Percentiles rank a stretch among this genome's conserved stretches.
Evolutionary conservation across 2,888 invertebrate species (phyloP).

Genomic region (Tachina fera): DNA sequence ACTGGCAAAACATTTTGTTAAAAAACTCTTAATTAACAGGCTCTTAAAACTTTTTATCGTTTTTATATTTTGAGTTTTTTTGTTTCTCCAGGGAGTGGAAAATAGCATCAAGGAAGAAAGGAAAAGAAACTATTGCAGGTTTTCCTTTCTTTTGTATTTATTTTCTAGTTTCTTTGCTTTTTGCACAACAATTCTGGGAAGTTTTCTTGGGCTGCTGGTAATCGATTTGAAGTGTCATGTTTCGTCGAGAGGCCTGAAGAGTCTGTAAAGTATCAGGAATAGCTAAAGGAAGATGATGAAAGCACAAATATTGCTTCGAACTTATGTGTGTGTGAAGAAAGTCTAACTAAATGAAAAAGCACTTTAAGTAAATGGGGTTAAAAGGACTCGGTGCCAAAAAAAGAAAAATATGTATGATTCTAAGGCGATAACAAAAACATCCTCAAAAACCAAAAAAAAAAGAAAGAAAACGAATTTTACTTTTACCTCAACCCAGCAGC

Average conservation of each 20-base stretch:
- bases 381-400: conserved; percentile 65
- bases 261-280: conserved; percentile 16
- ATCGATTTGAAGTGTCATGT: conserved; percentile 63
- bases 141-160: background rate
- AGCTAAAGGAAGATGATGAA: conserved; percentile 32
- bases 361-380: conserved; percentile 71
- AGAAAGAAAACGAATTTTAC: conserved; percentile 14
- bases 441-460: conserved; percentile 11
- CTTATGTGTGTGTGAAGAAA: conserved; percentile 13
- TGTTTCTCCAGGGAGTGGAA: background rate
- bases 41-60: conserved; percentile 59
- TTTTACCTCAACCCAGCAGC: conserved; percentile 21
- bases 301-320: conserved; percentile 30
- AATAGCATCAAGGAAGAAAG: conserved; percentile 35
- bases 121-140: conserved; percentile 7
- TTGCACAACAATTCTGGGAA: conserved; percentile 6
- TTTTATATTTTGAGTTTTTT: background rate
- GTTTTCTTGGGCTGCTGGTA: conserved; percentile 35
- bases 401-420: background rate
- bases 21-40: conserved; percentile 71
- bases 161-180: conserved; percentile 4
- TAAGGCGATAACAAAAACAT: conserved; percentile 45
- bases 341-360: conserved; percentile 69
- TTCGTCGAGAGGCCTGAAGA: conserved; percentile 37
- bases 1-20: conserved; percentile 61